These are phyloP conservation scores for Euthynnus affinis DNA, from an alignment of 2,797 vertebrate genomes.

Conservation along the genomic window DNA sequence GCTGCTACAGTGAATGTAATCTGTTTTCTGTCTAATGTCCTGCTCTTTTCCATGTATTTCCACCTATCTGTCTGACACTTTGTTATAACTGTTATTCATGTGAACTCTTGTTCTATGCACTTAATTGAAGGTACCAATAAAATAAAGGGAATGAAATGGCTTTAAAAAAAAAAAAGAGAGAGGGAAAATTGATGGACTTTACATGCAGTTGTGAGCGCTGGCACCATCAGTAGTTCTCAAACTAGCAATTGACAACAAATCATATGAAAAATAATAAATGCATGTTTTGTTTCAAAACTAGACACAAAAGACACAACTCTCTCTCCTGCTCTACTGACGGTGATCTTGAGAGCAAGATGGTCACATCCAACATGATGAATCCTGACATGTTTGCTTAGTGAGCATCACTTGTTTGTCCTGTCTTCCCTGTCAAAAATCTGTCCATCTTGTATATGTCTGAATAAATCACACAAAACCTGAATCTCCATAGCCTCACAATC, in stretches of 20 bases:
- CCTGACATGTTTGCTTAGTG: not conserved
- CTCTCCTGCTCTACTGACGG: no score
- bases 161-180: not conserved
- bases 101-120: slow-evolving; percentile 57
- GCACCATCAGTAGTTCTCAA: no score
- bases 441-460: not conserved
- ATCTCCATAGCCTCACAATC: not conserved
- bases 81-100: slow-evolving; percentile 43
- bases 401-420: not conserved
- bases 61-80: slow-evolving; percentile 37
- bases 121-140: slow-evolving; percentile 44
- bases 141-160: slow-evolving; percentile 53
- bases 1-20: slow-evolving; percentile 51
- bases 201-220: no score
- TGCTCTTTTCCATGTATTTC: slow-evolving; percentile 42
- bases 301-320: no score
- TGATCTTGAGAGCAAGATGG: no score
- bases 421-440: not conserved
- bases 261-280: no score
- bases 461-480: not conserved
- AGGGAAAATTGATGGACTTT: not conserved
- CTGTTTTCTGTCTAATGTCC: slow-evolving; percentile 29
- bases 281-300: no score
- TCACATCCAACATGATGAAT: no score
- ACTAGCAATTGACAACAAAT: no score